A percentile compares a stretch with the other conserved stretches of the same genome.
phyloP scores from a whole-genome alignment of 2,797 vertebrate genomes.

The Argentina silus region DNA sequence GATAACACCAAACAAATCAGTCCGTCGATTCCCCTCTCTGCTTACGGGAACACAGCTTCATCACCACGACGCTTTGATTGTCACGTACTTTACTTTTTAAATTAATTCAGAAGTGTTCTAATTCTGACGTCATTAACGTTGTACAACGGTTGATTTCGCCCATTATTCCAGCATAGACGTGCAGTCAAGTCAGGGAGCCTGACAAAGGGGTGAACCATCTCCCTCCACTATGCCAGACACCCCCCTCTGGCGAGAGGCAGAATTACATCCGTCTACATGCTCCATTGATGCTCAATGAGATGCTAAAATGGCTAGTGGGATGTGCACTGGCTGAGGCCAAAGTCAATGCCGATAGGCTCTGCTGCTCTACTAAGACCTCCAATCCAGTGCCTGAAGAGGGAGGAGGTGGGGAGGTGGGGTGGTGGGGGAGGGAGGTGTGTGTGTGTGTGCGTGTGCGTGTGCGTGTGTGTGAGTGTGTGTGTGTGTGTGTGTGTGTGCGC shows the following conservation, averaged over 20 bases:
- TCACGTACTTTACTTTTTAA: slow-evolving; percentile 65
- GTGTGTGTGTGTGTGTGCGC: too few species aligned
- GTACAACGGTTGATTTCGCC: slow-evolving; percentile 63
- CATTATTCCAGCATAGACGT: slow-evolving; percentile 65
- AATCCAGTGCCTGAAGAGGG: slow-evolving; percentile 29
- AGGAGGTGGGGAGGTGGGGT: slow-evolving; percentile 18
- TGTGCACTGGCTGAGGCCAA: slow-evolving; percentile 46
- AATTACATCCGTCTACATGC: neutral
- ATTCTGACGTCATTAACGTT: slow-evolving; percentile 72
- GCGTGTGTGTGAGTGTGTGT: too few species aligned
- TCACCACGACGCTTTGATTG: slow-evolving; percentile 72
- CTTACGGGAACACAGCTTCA: slow-evolving; percentile 64
- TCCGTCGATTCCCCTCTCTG: slow-evolving; percentile 57
- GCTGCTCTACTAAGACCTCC: slow-evolving; percentile 48
- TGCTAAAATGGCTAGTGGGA: slow-evolving; percentile 23
- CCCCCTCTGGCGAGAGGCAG: slow-evolving; percentile 64
- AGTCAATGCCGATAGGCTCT: slow-evolving; percentile 53
- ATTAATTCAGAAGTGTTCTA: slow-evolving; percentile 73
- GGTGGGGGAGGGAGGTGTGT: neutral
- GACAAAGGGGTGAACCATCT: slow-evolving; percentile 44
- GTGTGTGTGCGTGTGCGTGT: too few species aligned
- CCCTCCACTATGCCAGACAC: slow-evolving; percentile 49
- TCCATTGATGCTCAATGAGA: slow-evolving; percentile 16
- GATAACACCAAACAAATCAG: slow-evolving; percentile 76
- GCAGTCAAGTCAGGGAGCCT: slow-evolving; percentile 58